These are phyloP conservation scores for Adelphocoris suturalis DNA, from an alignment of 2,888 invertebrate genomes.

Conservation along the genomic window DNA sequence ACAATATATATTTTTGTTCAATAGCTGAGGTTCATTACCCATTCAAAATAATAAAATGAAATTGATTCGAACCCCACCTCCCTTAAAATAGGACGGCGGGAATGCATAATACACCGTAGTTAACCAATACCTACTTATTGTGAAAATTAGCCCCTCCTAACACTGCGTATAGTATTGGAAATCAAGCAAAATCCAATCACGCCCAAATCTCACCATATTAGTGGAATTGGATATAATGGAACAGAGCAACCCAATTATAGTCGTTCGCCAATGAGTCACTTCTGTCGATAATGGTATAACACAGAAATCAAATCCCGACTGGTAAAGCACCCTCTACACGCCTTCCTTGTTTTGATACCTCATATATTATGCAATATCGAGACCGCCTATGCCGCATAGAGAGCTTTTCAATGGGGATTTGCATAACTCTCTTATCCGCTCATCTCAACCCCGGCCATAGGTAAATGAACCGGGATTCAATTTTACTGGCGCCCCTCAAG, in stretches of 20 bases:
- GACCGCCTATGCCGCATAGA: conserved; percentile 44
- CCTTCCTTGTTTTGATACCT: conserved; percentile 62
- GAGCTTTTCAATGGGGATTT: conserved; percentile 48
- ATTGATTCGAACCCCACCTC: too few relatives aligned
- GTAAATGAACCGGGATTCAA: conserved; percentile 67
- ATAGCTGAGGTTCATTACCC: too few relatives aligned
- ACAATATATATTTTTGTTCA: too few relatives aligned
- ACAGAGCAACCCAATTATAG: neutral
- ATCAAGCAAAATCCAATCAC: too few relatives aligned
- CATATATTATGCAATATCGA: conserved; percentile 68
- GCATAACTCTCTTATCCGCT: conserved; percentile 69
- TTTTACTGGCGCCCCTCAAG: conserved; percentile 44
- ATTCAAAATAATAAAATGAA: too few relatives aligned
- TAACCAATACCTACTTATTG: too few relatives aligned
- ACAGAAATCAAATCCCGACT: neutral
- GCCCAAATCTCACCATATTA: too few relatives aligned
- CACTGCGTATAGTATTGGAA: too few relatives aligned
- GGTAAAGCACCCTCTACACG: neutral
- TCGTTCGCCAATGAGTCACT: neutral
- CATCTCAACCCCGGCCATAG: conserved; percentile 43
- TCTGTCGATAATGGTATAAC: neutral
- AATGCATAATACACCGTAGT: too few relatives aligned
- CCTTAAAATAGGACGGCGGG: too few relatives aligned
- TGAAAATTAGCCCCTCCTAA: too few relatives aligned
- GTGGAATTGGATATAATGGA: neutral